Evolutionary conservation across 2,797 vertebrate species (phyloP), one percentile per base, ranked within the genome.

Genomic region (Notolepis coatsorum): DNA sequence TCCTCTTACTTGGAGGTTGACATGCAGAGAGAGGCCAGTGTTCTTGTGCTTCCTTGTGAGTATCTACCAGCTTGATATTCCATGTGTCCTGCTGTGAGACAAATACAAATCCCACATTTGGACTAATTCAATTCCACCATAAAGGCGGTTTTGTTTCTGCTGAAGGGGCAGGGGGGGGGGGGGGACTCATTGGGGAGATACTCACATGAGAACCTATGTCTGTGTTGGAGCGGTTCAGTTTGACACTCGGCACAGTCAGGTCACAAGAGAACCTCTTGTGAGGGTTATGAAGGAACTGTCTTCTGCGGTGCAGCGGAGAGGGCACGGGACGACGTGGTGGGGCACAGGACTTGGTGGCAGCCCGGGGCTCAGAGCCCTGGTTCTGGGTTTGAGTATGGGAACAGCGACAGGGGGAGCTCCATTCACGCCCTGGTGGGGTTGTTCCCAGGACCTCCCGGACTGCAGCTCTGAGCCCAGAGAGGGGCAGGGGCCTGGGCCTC

Each of bases 1-100:
- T n/a, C 17, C 21, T 54, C 87, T 86, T 74, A 91, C 92, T 54
- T 73, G 8, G 81, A 72, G 1, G 68, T 72, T 18, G 82, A 73
- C 1, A 35, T 28, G 68, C 67, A 84, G 30, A 93, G 86, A 0
- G 75, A 63, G 18, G 74, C 42, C 47, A 89, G 58, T 4, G 51
- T 71, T 53, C 57, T 77, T 67, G 86, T 92, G 83, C 88, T 92
- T 58, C 90, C 90, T 13, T 88, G 67, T 18, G 87, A 20, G 77
- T 73, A 13, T 90, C 81, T 1, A 49, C 46, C 13, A 92, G 58
- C 1, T 10, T 6, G 25, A 93, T 66, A 23, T 18, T 7, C 87
- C 89, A 92, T 2, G 60, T 64, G 20, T 85, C 75, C 88, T 92
- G 65, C 52, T 21, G 43, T 30, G n/a, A 27, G n/a, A 27, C 13